Evolutionary conservation across 1,140 invertebrate species (phyloP).

Genomic region (Drosophila kikkawai): DNA sequence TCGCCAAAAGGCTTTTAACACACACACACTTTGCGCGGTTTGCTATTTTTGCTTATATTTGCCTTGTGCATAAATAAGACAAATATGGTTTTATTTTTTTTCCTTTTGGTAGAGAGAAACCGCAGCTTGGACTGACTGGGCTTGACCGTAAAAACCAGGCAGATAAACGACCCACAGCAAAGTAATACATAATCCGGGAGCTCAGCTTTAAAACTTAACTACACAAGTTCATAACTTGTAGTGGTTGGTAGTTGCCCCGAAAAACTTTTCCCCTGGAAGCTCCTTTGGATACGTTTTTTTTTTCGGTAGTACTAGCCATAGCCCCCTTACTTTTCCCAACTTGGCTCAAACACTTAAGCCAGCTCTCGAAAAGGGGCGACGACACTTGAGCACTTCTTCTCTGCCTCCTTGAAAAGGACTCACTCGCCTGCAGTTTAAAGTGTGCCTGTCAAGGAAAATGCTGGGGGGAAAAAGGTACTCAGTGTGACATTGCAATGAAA

Average conservation of each 20-base stretch:
- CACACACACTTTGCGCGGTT: constrained; percentile 63
- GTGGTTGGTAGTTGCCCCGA: constrained; percentile 35
- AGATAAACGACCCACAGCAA: constrained; percentile 63
- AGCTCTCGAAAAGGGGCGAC: constrained; percentile 42
- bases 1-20: constrained; percentile 67
- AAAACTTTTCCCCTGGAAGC: constrained; percentile 43
- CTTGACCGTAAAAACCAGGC: constrained; percentile 60
- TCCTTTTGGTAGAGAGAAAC: constrained; percentile 14
- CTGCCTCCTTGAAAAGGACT: constrained; percentile 15
- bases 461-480: constrained; percentile 20
- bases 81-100: constrained; percentile 48
- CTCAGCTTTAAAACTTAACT: constrained; percentile 82
- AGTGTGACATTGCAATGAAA: constrained; percentile 68
- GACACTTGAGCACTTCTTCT: constrained; percentile 33
- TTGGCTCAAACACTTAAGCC: constrained; percentile 65
- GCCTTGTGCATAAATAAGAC: constrained; percentile 69
- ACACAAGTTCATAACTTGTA: constrained; percentile 78
- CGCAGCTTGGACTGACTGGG: constrained; percentile 16
- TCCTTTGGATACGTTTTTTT: background rate
- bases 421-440: constrained; percentile 44
- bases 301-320: constrained; percentile 1
- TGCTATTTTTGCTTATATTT: constrained; percentile 57
- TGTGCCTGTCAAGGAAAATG: constrained; percentile 29
- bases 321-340: constrained; percentile 29
- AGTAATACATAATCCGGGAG: constrained; percentile 77